Base-by-base conservation (phyloP, 2,888 invertebrate genomes). In the Melipona beecheii region DNA sequence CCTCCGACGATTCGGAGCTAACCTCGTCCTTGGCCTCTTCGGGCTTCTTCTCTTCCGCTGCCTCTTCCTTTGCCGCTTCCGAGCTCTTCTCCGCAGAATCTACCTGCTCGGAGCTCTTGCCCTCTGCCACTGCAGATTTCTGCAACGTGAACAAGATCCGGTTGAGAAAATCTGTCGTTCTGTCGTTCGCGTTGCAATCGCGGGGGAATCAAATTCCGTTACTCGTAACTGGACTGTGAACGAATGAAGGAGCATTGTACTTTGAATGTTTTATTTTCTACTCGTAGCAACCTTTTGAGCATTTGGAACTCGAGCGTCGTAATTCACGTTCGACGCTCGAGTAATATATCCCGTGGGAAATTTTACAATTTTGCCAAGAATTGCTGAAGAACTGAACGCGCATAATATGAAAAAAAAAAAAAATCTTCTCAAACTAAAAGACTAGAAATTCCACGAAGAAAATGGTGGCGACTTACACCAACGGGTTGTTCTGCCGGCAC, bases 21-120 rank as follows among this genome's bases (percentile, higher is more conserved):
- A 70, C 60, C 15, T 79, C 73, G 50, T 89, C 88, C 43, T 85
- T 78, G 4, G 81, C 69, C 24, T 83, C 89, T 19, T 88, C 90
- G 2, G 82, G 52, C 54, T 90, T 90, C 69, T 86, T 87, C 71
- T 89, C 87, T 31, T 90, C 87, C 27, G 84, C 80, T n/a, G 86
- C 73, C 17, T 90, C 88, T 21, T 87, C 88, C 31, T 87, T 83
- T 11, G 64, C 19, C 9, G 58, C 50, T 6, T 87, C 87, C 9
- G 76, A 82, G 24, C 78, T 79, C 73, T 87, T 81, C 68, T 84
- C 89, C 1, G 36, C 78, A 50, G 87, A 86, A 43, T 83, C 86
- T 70, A 19, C 78, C 49, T 81, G 76, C 64, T 88, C 89, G 72
- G 90, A 69, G 75, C 84, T 87, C 87, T 93, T 90, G 21, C 73